These are phyloP conservation scores for Notechis scutatus DNA, from an alignment of 2,113 vertebrate genomes.

Conservation along the genomic window DNA sequence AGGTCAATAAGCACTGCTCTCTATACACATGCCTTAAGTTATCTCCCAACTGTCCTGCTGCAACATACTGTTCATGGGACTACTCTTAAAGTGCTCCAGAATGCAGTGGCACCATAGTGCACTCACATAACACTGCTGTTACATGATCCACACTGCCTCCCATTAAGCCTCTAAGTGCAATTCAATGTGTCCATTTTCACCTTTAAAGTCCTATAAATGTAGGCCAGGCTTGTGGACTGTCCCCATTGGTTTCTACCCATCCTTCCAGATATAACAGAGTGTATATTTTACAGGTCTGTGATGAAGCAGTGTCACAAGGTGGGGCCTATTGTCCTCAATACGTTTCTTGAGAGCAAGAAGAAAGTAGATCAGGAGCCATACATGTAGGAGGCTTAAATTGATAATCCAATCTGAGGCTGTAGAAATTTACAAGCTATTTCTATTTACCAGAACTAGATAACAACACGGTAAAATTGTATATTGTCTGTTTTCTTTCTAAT, in stretches of 20 bases:
- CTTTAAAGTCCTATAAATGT: not conserved
- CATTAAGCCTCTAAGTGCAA: not conserved
- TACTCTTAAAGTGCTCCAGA: not conserved
- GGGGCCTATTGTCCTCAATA: not conserved
- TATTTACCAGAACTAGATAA: not conserved
- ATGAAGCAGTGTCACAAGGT: not conserved
- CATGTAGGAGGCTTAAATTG: not conserved
- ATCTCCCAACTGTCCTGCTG: too few relatives aligned
- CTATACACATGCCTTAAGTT: too few relatives aligned
- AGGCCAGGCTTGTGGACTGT: not conserved
- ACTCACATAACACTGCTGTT: not conserved
- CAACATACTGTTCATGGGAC: not conserved
- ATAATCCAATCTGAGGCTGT: not conserved
- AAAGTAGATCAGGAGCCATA: not conserved
- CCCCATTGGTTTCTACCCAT: not conserved
- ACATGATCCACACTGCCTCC: not conserved
- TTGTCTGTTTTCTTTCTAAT: not conserved
- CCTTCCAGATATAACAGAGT: not conserved
- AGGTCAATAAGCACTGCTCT: not conserved
- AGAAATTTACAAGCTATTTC: not conserved
- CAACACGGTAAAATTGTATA: not conserved
- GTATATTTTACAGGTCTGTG: not conserved
- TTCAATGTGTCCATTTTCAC: not conserved
- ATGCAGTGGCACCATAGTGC: not conserved
- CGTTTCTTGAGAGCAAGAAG: not conserved